These are phyloP conservation scores for Acanthochromis polyacanthus DNA, from an alignment of 2,113 vertebrate genomes.

Conservation along the genomic window DNA sequence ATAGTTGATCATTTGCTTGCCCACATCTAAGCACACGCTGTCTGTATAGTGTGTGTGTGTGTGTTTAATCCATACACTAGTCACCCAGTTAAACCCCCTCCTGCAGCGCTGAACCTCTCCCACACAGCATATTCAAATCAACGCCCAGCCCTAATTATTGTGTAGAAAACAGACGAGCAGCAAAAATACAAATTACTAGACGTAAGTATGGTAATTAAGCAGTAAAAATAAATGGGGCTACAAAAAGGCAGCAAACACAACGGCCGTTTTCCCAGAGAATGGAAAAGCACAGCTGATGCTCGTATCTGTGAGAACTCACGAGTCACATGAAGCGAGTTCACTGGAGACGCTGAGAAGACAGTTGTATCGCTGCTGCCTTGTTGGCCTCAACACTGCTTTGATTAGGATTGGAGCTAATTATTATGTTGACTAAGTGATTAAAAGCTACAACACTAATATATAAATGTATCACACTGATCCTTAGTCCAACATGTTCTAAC, in stretches of 20 bases:
- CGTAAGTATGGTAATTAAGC: constrained; percentile 77
- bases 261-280: constrained; percentile 53
- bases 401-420: not conserved
- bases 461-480: too few relatives aligned
- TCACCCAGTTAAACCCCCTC: constrained; percentile 28
- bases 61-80: constrained; percentile 45
- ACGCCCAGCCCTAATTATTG: constrained; percentile 76
- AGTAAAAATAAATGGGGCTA: constrained; percentile 75
- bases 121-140: constrained; percentile 68
- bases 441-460: too few relatives aligned
- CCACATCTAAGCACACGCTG: not conserved
- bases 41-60: constrained; percentile 12
- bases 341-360: not conserved
- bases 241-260: constrained; percentile 63
- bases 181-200: constrained; percentile 79
- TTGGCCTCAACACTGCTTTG: not conserved
- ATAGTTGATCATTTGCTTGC: not conserved
- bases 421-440: not conserved
- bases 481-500: not conserved
- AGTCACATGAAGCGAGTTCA: not conserved
- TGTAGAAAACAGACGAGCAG: constrained; percentile 70
- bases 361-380: not conserved
- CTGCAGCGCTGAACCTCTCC: constrained; percentile 41
- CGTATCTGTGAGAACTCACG: constrained; percentile 16
- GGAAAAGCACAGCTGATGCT: constrained; percentile 31